A percentile compares a stretch with the other conserved stretches of the same genome.
These are phyloP conservation scores for Phortica variegata DNA, from an alignment of 1,140 invertebrate species.

Conservation along the genomic window DNA sequence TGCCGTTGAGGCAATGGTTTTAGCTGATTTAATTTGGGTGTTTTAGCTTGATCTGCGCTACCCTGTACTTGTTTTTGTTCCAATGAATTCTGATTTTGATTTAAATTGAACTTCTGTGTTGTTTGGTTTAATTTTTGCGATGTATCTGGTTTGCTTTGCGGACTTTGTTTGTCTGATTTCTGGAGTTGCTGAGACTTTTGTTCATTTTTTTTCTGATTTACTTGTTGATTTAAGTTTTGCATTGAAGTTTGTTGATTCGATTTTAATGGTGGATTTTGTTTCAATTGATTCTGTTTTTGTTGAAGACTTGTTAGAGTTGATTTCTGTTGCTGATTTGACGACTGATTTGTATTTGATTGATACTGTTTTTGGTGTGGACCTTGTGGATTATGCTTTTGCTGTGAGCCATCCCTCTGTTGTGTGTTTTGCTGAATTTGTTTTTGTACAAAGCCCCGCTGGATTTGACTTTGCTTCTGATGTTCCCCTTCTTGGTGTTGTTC, in stretches of 20 bases:
- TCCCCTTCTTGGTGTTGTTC: background rate
- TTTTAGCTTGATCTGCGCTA: too few relatives aligned
- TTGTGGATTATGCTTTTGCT: background rate
- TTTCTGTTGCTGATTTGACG: constrained; percentile 1
- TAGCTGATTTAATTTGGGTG: too few relatives aligned
- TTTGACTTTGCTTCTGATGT: background rate
- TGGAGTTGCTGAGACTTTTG: background rate
- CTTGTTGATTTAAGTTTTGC: background rate
- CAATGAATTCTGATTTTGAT: too few relatives aligned
- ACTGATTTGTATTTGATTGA: background rate
- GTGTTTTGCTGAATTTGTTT: too few relatives aligned
- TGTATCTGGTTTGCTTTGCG: constrained; percentile 17
- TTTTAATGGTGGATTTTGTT: background rate
- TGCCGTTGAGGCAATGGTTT: too few relatives aligned
- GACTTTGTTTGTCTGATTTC: too few relatives aligned
- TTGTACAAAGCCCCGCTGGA: too few relatives aligned
- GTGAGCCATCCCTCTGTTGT: too few relatives aligned
- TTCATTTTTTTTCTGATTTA: background rate
- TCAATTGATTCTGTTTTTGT: background rate
- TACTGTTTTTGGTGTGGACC: background rate
- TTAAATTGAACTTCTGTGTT: too few relatives aligned
- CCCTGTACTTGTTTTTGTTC: too few relatives aligned
- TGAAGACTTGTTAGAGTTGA: background rate
- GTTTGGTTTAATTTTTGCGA: too few relatives aligned
- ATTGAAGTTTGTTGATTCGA: background rate